Evolutionary conservation across 2,888 invertebrate species (phyloP), one percentile per base, ranked within the genome.

Genomic region (Eristalis arbustorum): DNA sequence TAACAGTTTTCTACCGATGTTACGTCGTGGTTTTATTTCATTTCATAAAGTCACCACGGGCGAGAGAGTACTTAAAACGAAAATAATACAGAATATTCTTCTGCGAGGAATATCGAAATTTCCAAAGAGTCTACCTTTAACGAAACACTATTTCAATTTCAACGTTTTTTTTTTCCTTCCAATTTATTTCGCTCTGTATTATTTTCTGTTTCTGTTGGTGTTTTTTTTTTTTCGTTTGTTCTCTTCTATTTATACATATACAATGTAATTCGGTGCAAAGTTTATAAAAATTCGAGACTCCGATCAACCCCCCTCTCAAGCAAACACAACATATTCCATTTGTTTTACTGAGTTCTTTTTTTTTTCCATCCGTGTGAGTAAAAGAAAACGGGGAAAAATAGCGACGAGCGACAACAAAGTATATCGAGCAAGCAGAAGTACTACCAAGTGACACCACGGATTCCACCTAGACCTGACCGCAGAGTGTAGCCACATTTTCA

Each of bases 21-120:
- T 88, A 88, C 84, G 84, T 89, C 88, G 88, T 80, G 87, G 77
- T 88, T 85, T 89, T 88, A 83, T 88, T 84, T 88, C 82, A 83
- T 83, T 84, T 88, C 88, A 88, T 77, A 88, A 87, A 88, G 80
- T 88, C 85, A 83, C 77, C 88, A 88, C 87, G 88, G 81, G 73
- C 85, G 88, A 88, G 89, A 89, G 88, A 85, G 83, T 88, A 89
- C 88, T 88, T 88, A 89, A 80, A 83, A 80, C 85, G 78, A 81
- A 88, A 87, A 82, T 87, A 87, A 79, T 77, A 83, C 72, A 80
- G 80, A 83, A 80, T 72, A 76, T 81, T 80, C 72, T 76, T 80
- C 61, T 42, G 76, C 18, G 8, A 80, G 75, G 79, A 79, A 84
- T 72, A 80, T 78, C 76, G 68, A 81, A 85, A 77, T 74, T 78